phyloP scores from a whole-genome alignment of 2,113 vertebrate species.

The Guaruba guarouba region DNA sequence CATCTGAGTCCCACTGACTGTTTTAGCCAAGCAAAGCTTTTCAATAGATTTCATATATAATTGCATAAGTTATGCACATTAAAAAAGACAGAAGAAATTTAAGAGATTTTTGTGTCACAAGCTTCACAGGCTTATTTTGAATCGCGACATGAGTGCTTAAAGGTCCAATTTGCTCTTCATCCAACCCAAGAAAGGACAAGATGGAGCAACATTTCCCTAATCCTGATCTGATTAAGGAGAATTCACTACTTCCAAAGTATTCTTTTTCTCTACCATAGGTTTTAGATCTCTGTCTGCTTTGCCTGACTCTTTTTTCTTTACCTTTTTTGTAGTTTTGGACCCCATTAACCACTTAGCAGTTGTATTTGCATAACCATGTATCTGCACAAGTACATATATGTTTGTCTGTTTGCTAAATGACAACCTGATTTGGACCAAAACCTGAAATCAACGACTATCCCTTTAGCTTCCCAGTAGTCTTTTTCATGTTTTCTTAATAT shows the following conservation, averaged over 20 bases:
- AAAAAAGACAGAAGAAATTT: not conserved
- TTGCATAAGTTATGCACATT: not conserved
- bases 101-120: not conserved
- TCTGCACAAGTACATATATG: not conserved
- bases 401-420: not conserved
- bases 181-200: not conserved
- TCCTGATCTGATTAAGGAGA: not conserved
- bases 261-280: not conserved
- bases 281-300: not conserved
- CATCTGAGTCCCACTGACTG: not conserved
- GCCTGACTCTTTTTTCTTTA: not conserved
- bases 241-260: not conserved
- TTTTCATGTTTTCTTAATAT: not conserved
- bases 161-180: not conserved
- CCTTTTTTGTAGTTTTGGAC: fast-evolving
- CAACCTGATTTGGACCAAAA: not conserved
- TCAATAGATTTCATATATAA: not conserved
- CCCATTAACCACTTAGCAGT: not conserved
- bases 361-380: not conserved
- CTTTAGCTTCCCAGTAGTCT: not conserved
- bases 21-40: not conserved
- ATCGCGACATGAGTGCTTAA: not conserved
- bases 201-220: not conserved
- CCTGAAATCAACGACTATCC: fast-evolving
- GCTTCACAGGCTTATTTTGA: not conserved